phyloP scores from a whole-genome alignment of 1,140 invertebrate species.

The Orchestia grillus region DNA sequence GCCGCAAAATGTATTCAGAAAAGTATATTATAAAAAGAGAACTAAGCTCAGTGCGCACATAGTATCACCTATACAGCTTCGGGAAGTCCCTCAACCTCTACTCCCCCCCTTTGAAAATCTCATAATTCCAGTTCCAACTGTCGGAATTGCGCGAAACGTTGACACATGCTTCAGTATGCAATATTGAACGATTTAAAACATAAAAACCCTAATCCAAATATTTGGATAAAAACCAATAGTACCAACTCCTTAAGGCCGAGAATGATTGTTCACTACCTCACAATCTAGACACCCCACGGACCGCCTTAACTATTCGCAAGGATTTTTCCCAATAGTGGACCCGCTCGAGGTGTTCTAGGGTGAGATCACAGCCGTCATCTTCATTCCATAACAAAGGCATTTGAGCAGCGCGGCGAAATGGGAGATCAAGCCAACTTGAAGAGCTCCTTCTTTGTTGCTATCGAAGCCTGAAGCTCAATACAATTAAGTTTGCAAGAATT shows the following conservation, averaged over 20 bases:
- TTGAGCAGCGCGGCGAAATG: neutral
- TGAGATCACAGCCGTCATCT: neutral
- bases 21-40: too few relatives aligned
- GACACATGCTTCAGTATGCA: too few relatives aligned
- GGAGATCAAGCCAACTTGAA: neutral
- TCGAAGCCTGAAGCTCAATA: slow-evolving; percentile 30
- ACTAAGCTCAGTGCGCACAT: too few relatives aligned
- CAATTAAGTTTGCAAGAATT: slow-evolving; percentile 41
- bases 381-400: neutral
- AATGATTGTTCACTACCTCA: neutral
- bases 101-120: too few relatives aligned
- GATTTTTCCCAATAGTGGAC: neutral
- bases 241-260: neutral
- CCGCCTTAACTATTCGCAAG: neutral
- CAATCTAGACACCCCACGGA: neutral
- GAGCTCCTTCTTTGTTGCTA: slow-evolving; percentile 3
- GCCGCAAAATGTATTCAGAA: too few relatives aligned
- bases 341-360: neutral
- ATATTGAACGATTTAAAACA: too few relatives aligned
- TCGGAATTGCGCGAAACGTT: too few relatives aligned
- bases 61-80: too few relatives aligned
- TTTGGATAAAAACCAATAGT: too few relatives aligned
- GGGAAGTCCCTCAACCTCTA: too few relatives aligned
- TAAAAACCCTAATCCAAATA: too few relatives aligned
- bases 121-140: too few relatives aligned